Percentiles rank a stretch among this genome's conserved stretches.
Evolutionary conservation across 2,888 invertebrate genomes (phyloP).

Genomic region (Venusia cambrica): DNA sequence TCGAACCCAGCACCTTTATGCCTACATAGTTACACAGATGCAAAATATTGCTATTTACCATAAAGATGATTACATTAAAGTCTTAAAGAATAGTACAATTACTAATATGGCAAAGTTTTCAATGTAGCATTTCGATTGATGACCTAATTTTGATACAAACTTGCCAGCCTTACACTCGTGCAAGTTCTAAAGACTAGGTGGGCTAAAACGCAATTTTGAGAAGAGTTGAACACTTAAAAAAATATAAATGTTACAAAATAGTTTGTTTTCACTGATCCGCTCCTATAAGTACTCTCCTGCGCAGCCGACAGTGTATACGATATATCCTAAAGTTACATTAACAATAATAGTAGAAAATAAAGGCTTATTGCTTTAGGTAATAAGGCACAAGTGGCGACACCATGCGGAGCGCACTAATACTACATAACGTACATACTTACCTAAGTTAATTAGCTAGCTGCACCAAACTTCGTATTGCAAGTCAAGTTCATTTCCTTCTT

Average conservation of each 20-base stretch:
- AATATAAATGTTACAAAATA: conserved; percentile 35
- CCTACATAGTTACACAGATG: conserved; percentile 74
- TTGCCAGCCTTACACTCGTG: conserved; percentile 60
- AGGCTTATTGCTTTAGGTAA: conserved; percentile 43
- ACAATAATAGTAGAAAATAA: conserved; percentile 34
- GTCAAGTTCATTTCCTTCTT: conserved; percentile 43
- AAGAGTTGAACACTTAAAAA: conserved; percentile 33
- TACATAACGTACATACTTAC: conserved; percentile 29
- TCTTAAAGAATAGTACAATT: conserved; percentile 75
- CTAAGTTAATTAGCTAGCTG: conserved; percentile 56
- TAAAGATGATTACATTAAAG: conserved; percentile 67
- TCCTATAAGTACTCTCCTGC: conserved; percentile 18
- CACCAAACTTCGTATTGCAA: conserved; percentile 50
- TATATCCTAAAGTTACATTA: conserved; percentile 40
- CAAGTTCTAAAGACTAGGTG: conserved; percentile 76
- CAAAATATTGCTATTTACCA: conserved; percentile 59
- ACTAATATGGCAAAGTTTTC: conserved; percentile 82
- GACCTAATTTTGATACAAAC: conserved; percentile 64
- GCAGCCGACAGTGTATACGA: conserved; percentile 23
- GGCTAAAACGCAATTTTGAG: conserved; percentile 67
- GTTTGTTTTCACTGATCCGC: conserved; percentile 20
- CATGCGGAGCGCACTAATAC: conserved; percentile 21
- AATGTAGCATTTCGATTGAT: conserved; percentile 74
- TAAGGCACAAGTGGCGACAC: conserved; percentile 45
- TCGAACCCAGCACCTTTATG: conserved; percentile 77